Base-by-base conservation (phyloP, 2,113 vertebrate species). In the Myotis yumanensis region DNA sequence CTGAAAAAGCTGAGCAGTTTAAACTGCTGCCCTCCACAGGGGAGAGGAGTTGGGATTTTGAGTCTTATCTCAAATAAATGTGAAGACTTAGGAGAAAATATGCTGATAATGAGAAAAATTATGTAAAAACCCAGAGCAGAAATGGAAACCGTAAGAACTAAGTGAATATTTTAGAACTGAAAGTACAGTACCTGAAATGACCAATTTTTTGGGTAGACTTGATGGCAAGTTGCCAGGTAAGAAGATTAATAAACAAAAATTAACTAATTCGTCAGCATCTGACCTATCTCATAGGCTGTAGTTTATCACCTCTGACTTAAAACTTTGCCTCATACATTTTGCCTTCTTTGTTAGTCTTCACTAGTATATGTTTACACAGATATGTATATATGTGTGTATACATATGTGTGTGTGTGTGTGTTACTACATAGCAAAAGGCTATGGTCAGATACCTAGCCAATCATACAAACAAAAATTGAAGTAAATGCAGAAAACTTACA, bases 21-120 rank as follows among this genome's bases (percentile, higher is more conserved):
- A 17, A 43, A 4, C 11, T 62, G 11, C 20, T 88, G 16, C 12
- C n/a, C 3, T 81, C 32, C 16, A 40, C 11, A 59, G 20, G 62
- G 40, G 72, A 85, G 51, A 64, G 2, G 30, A 40, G 25, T 76
- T 73, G 71, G 57, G 3, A 73, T 66, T 75, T 85, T 57, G 37
- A 93, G 22, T 77, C 20, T 59, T 48, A 51, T 62, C 4, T 12
- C 35, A 84, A 87, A 79, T 62, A 81, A 32, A 5, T 76, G 37
- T 37, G 76, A 93, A 22, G 20, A 89, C 25, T 57, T 90, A 76
- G 69, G 51, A 4, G n/a, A 85, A 95, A 86, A 94, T 73, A 57
- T 20, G 30, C 7, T 40, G 35, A 51, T 37, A 82, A 37, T 86
- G 46, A 91, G 5, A 89, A 10, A 82, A 73, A 43, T 48, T 3